These are phyloP conservation scores for Diaprepes abbreviatus DNA, from an alignment of 2,888 invertebrate species.

Conservation along the genomic window DNA sequence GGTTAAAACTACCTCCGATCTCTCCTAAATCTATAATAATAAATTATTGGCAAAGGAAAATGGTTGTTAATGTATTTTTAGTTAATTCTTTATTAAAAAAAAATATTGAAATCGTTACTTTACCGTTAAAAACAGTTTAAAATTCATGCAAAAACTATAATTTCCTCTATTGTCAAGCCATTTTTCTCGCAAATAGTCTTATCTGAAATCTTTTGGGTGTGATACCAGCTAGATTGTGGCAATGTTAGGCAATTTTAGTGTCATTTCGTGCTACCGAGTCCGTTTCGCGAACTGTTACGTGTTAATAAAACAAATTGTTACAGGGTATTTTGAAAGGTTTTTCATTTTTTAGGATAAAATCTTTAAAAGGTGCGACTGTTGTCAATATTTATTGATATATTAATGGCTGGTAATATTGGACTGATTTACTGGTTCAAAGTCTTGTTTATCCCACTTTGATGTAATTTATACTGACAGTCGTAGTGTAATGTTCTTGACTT, in stretches of 20 bases:
- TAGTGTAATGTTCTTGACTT: too few species aligned
- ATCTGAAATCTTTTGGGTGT: slow-evolving; percentile 25
- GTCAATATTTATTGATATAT: slow-evolving; percentile 2
- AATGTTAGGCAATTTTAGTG: slow-evolving; percentile 9
- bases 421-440: neutral
- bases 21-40: too few species aligned
- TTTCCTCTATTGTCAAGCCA: slow-evolving; percentile 9
- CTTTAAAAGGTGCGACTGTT: slow-evolving; percentile 12
- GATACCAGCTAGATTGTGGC: slow-evolving; percentile 6
- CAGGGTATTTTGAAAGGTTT: slow-evolving; percentile 12
- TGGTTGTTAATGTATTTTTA: too few species aligned
- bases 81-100: too few species aligned
- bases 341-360: neutral
- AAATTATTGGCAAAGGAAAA: too few species aligned
- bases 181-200: slow-evolving; percentile 9
- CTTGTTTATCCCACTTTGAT: neutral
- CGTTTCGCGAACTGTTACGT: neutral
- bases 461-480: neutral
- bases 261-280: slow-evolving; percentile 16
- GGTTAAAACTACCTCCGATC: too few species aligned
- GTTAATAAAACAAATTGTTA: slow-evolving; percentile 21
- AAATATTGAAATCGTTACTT: neutral
- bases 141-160: neutral
- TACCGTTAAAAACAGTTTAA: neutral
- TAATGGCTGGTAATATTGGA: neutral